Percentiles rank a stretch among this genome's conserved stretches.
Conservation (phyloP, 2,113 vertebrate species). For the Rana temporaria region DNA sequence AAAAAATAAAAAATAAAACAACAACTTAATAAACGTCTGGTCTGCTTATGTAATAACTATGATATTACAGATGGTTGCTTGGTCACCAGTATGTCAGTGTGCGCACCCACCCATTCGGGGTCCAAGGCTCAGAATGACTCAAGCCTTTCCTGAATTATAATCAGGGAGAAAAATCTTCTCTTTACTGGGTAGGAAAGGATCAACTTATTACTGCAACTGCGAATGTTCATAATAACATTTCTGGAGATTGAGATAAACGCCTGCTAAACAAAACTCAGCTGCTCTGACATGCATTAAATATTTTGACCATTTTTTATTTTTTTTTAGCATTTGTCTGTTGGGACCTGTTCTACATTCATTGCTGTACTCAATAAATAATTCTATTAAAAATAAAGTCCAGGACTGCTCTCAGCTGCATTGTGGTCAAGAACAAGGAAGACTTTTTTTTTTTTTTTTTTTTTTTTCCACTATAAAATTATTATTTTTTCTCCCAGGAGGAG, state of each 20-base stretch:
- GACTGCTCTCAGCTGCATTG: too few species aligned
- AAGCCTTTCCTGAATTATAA: background rate
- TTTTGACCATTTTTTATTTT: background rate
- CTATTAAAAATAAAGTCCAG: too few species aligned
- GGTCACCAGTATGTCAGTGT: slow-evolving; percentile 2
- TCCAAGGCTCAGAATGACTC: slow-evolving; percentile 16
- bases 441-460: too few species aligned
- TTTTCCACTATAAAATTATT: too few species aligned
- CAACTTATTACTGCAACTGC: background rate
- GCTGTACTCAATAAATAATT: too few species aligned
- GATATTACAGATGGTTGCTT: slow-evolving; percentile 8
- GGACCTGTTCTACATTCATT: too few species aligned
- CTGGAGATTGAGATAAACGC: background rate
- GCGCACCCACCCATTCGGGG: slow-evolving; percentile 22
- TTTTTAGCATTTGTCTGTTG: too few species aligned
- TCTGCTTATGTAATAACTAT: slow-evolving; percentile 9
- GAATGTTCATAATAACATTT: background rate
- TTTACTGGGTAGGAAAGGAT: background rate
- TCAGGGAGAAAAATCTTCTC: background rate
- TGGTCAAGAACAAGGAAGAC: too few species aligned
- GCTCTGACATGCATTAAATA: background rate
- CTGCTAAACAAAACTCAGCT: too few species aligned
- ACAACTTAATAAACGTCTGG: background rate
- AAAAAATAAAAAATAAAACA: background rate
- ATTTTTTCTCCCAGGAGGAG: too few species aligned